Conservation (phyloP, 37 sponge, comb jelly and placozoan species). For the Chondrosia reniformis region DNA sequence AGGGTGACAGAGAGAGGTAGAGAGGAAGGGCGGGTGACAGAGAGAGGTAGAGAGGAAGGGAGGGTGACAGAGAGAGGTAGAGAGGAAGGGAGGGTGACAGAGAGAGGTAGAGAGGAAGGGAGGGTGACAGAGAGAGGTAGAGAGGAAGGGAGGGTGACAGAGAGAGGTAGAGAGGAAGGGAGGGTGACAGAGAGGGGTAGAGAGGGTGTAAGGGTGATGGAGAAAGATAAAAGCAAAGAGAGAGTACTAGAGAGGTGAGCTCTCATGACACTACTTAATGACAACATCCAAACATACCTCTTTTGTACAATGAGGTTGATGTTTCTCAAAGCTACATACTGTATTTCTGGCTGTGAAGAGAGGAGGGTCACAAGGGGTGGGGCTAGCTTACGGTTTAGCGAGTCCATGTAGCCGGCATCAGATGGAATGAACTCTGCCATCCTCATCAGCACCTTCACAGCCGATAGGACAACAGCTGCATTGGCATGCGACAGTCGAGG, state of each 20-base stretch:
- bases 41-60: too few relatives aligned
- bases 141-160: too few relatives aligned
- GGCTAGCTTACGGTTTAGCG: conserved; percentile 83
- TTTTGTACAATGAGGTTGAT: conserved; percentile 98
- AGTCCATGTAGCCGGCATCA: conserved; percentile 58
- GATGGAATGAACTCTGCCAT: conserved; percentile 79
- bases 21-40: too few relatives aligned
- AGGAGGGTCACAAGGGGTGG: conserved; percentile 95
- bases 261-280: too few relatives aligned
- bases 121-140: too few relatives aligned
- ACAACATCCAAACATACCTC: conserved; percentile 41
- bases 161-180: too few relatives aligned
- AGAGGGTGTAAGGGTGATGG: not conserved
- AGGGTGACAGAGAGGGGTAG: too few relatives aligned
- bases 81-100: too few relatives aligned
- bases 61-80: too few relatives aligned
- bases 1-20: too few relatives aligned
- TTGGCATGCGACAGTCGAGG: conserved; percentile 97
- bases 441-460: conserved; percentile 96
- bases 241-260: not conserved
- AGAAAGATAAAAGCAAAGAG: too few relatives aligned
- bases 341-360: conserved; percentile 95
- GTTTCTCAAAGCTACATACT: conserved; percentile 97
- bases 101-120: too few relatives aligned
- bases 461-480: conserved; percentile 97